Base-by-base conservation (phyloP, 2,113 vertebrate genomes). In the Sorex araneus region DNA sequence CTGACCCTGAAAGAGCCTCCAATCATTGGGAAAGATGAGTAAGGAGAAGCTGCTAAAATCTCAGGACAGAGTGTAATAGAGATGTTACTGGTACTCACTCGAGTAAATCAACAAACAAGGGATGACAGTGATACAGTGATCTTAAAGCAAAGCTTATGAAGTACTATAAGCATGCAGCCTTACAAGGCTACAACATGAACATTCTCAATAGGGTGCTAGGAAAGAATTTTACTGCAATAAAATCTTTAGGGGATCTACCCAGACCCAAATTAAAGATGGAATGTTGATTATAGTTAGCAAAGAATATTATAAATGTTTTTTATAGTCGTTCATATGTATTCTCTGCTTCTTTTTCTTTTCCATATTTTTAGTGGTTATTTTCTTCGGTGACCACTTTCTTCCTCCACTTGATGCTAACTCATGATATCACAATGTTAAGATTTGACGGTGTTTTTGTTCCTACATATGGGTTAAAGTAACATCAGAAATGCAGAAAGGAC, bases 261-360 rank as follows among this genome's bases (percentile, higher is more conserved):
- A 45, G 40, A 84, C 78, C 69, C 28, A 87, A 34, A 74, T 79
- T 87, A 87, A 94, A 90, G 54, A 73, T 12, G 23, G n/a, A 88
- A 1, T 77, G 21, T 50, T 84, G 54, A 78, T 89, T 84, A 84
- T 0, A 83, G 70, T 85, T 79, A 91, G 74, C 28, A 92, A 73
- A 73, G 23, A 60, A 40, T 85, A 81, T 1, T 91, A 5, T 57
- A 77, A 89, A 47, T 74, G 23, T 4, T 23, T 21, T 60, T 23
- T 45, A 28, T 6, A 11, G 30, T 15, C 4, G 3, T 34, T 91
- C 18, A 13, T 78, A 89, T 80, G 79, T 57, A 4, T 47, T 79
- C 16, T 77, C 60, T 36, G 7, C 77, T 4, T 8, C 40, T 45
- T 91, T 70, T 80, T 23, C 40, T 82, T 85, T 86, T 66, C 15